These are phyloP conservation scores for Distichodus sexfasciatus DNA, from an alignment of 2,797 vertebrate genomes.

Conservation along the genomic window DNA sequence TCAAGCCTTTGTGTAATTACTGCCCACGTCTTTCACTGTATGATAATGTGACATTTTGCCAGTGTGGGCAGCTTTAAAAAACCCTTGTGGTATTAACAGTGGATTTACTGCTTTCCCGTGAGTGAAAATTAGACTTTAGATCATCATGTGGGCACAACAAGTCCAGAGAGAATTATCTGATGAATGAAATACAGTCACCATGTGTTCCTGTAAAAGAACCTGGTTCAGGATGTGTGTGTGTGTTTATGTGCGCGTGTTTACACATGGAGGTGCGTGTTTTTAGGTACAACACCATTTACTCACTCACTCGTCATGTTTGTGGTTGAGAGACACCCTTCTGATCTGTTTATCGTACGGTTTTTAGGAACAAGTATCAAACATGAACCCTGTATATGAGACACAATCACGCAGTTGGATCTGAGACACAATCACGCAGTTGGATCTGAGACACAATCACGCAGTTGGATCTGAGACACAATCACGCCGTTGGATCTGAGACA, in stretches of 20 bases:
- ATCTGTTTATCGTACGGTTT: no score
- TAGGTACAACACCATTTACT: slow-evolving; percentile 14
- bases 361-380: no score
- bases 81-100: background rate
- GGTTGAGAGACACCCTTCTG: slow-evolving; percentile 28
- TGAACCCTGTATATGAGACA: no score
- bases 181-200: no score
- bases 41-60: slow-evolving; percentile 4
- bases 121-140: background rate
- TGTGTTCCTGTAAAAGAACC: no score
- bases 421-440: no score
- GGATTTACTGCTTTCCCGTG: background rate
- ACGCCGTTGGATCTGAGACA: no score
- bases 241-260: no score
- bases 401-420: no score
- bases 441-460: no score
- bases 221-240: background rate
- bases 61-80: background rate
- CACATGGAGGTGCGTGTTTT: background rate
- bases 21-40: background rate
- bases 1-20: background rate
- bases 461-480: no score
- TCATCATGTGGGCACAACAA: background rate
- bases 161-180: background rate
- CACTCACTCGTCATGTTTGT: slow-evolving; percentile 6